phyloP scores from a whole-genome alignment of 2,113 vertebrate genomes.

The Petromus typicus region DNA sequence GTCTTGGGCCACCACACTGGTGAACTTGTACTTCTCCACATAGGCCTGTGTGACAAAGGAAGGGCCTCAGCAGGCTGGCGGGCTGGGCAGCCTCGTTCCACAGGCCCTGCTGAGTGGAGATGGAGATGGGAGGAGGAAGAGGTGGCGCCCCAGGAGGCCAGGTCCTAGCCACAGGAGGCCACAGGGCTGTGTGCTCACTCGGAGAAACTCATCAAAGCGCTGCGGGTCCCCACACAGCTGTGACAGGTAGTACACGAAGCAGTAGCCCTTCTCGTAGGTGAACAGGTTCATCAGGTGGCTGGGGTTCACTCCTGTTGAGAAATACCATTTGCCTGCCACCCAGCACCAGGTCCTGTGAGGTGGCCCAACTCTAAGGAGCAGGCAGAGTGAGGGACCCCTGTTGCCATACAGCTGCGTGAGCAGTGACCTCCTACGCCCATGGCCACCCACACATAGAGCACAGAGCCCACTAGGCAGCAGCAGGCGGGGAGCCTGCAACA shows the following conservation, averaged over 20 bases:
- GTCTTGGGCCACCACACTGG: conserved; percentile 95
- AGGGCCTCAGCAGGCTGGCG: not conserved
- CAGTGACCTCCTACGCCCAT: not conserved
- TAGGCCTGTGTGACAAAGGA: conserved; percentile 90
- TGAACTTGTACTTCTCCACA: conserved; percentile 95
- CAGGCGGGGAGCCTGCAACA: not conserved
- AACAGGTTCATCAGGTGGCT: conserved; percentile 99
- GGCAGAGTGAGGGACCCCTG: not conserved
- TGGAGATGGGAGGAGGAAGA: not conserved
- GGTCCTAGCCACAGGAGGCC: not conserved
- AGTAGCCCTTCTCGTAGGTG: conserved; percentile 99
- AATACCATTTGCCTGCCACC: not conserved
- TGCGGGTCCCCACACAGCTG: conserved; percentile 94
- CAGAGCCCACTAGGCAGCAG: fast-evolving
- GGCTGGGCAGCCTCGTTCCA: not conserved
- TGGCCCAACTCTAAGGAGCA: fast-evolving
- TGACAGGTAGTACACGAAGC: conserved; percentile 96
- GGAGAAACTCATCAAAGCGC: conserved; percentile 95
- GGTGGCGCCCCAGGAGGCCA: not conserved
- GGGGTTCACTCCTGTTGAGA: conserved; percentile 94
- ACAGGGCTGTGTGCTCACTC: conserved; percentile 85
- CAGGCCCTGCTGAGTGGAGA: not conserved
- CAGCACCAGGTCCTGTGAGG: fast-evolving
- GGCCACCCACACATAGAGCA: not conserved
- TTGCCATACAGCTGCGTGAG: fast-evolving